A percentile compares a stretch with the other conserved stretches of the same genome.
Evolutionary conservation across 2,113 vertebrate genomes (phyloP).

Genomic region (Mionectes macconnelli): DNA sequence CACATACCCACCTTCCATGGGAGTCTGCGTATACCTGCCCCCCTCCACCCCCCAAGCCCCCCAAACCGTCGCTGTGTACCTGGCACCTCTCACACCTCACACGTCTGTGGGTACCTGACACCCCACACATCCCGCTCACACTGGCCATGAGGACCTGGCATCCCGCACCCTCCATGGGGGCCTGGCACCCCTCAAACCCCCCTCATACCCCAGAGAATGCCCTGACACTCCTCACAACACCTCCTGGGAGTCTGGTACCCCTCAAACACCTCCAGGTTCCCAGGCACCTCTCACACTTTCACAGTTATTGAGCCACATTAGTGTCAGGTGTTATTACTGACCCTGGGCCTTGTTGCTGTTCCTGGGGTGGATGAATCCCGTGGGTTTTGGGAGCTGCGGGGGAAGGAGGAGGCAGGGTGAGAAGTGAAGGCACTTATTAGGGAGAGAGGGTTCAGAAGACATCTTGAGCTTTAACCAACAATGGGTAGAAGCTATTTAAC

Average conservation of each 20-base stretch:
- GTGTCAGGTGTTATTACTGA: accelerated
- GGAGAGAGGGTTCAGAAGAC: background rate
- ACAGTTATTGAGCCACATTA: accelerated
- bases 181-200: background rate
- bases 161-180: background rate
- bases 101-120: background rate
- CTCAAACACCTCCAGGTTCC: background rate
- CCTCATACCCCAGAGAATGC: too few relatives aligned
- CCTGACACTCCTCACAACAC: background rate
- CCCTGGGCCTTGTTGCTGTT: background rate
- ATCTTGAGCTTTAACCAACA: accelerated
- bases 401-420: background rate
- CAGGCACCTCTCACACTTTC: too few relatives aligned
- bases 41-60: too few relatives aligned
- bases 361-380: accelerated
- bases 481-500: accelerated
- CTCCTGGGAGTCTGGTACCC: too few relatives aligned
- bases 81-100: too few relatives aligned
- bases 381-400: background rate
- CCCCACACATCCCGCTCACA: too few relatives aligned
- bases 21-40: too few relatives aligned
- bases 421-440: background rate
- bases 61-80: too few relatives aligned
- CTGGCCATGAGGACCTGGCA: background rate
- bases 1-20: too few relatives aligned